A percentile compares a stretch with the other conserved stretches of the same genome.
Evolutionary conservation across 2,888 invertebrate genomes (phyloP).

Genomic region (Acleris holmiana): DNA sequence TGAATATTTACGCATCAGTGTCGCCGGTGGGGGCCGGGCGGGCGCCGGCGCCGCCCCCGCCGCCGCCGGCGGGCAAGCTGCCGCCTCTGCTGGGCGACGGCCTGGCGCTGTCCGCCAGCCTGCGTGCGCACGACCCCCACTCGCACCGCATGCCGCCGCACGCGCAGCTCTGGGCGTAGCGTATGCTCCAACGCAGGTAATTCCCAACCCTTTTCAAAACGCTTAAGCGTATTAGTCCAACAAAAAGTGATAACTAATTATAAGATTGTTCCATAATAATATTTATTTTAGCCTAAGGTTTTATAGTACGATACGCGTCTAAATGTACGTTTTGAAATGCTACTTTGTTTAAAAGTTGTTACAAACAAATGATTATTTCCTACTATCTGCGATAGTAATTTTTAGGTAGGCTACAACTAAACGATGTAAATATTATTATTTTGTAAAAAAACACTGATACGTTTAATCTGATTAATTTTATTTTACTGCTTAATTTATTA

Average conservation of each 20-base stretch:
- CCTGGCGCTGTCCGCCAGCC: conserved; percentile 71
- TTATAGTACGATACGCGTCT: conserved; percentile 37
- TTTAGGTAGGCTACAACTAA: conserved; percentile 57
- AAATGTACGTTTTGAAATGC: conserved; percentile 46
- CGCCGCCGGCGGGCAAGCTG: conserved; percentile 86
- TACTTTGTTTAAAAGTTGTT: conserved; percentile 63
- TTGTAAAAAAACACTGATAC: conserved; percentile 43
- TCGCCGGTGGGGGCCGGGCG: conserved; percentile 82
- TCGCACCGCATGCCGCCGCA: conserved; percentile 85
- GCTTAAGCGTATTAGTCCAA: conserved; percentile 84
- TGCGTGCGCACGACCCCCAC: conserved; percentile 73
- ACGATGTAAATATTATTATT: conserved; percentile 62
- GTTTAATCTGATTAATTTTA: conserved; percentile 19
- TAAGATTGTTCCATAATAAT: conserved; percentile 70
- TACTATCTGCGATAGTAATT: conserved; percentile 80
- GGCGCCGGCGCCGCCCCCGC: conserved; percentile 85
- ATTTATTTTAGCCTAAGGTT: conserved; percentile 61
- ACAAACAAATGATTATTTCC: conserved; percentile 69
- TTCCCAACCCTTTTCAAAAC: conserved; percentile 70
- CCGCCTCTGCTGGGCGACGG: conserved; percentile 84
- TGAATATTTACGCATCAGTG: conserved; percentile 89
- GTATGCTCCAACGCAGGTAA: conserved; percentile 88
- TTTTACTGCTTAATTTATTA: conserved; percentile 62
- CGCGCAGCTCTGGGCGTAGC: conserved; percentile 92
- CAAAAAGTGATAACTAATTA: conserved; percentile 77